phyloP scores from a whole-genome alignment of 1,140 invertebrate species.

The Sinonovacula constricta region DNA sequence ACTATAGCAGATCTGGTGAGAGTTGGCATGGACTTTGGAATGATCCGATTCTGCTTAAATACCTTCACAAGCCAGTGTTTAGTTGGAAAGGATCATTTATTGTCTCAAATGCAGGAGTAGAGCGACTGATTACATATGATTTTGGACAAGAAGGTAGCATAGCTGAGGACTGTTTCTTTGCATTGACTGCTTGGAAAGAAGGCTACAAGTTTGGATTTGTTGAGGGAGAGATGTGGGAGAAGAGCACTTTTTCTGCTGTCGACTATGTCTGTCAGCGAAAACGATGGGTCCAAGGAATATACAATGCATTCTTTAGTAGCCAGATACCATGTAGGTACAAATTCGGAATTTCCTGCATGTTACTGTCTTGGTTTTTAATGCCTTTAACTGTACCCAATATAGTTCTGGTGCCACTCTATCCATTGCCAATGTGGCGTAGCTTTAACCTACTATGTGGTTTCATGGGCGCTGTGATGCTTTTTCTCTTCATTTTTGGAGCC shows the following conservation, averaged over 20 bases:
- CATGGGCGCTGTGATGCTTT: slow-evolving; percentile 93
- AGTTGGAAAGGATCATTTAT: slow-evolving; percentile 90
- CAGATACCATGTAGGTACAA: slow-evolving; percentile 91
- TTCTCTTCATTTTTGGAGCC: slow-evolving; percentile 98
- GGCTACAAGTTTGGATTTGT: slow-evolving; percentile 80
- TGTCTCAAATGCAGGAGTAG: slow-evolving; percentile 88
- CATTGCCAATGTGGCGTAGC: slow-evolving; percentile 87
- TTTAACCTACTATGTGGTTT: slow-evolving; percentile 93
- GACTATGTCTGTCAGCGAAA: slow-evolving; percentile 98
- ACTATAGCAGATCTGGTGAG: slow-evolving; percentile 97
- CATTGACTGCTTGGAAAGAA: slow-evolving; percentile 87
- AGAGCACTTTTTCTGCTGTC: slow-evolving; percentile 95
- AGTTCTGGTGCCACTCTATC: slow-evolving; percentile 89
- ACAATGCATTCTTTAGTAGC: slow-evolving; percentile 94
- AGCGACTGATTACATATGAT: slow-evolving; percentile 94
- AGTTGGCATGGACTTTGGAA: slow-evolving; percentile 95
- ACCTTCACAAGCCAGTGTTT: slow-evolving; percentile 96
- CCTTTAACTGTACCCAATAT: slow-evolving; percentile 95
- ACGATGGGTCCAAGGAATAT: slow-evolving; percentile 97
- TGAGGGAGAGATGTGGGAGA: slow-evolving; percentile 96
- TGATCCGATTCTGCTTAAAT: slow-evolving; percentile 93
- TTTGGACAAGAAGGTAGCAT: slow-evolving; percentile 97
- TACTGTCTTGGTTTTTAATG: slow-evolving; percentile 97
- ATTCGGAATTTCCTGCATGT: slow-evolving; percentile 90
- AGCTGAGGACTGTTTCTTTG: slow-evolving; percentile 98